phyloP scores from a whole-genome alignment of 2,113 vertebrate species.

The Cebus imitator region DNA sequence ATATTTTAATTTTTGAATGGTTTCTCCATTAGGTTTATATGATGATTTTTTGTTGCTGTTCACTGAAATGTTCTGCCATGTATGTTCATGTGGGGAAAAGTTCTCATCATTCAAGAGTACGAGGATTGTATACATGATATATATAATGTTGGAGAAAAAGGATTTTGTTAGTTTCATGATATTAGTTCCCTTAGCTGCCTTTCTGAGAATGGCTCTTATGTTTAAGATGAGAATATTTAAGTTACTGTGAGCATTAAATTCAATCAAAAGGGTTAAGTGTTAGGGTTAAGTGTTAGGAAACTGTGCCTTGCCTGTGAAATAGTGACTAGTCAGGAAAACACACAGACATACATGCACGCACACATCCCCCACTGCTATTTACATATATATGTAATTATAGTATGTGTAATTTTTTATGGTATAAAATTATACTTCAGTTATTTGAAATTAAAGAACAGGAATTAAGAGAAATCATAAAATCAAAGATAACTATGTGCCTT shows the following conservation, averaged over 20 bases:
- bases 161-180: background rate
- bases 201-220: background rate
- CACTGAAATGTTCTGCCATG: background rate
- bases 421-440: background rate
- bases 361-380: background rate
- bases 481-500: background rate
- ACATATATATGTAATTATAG: background rate
- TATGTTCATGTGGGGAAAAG: background rate
- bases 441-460: conserved; percentile 22
- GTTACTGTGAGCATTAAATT: background rate
- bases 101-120: background rate
- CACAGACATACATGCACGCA: background rate
- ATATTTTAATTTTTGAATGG: background rate
- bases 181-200: background rate
- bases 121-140: background rate
- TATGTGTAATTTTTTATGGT: background rate
- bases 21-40: background rate
- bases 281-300: background rate
- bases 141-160: background rate
- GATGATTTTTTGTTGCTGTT: background rate
- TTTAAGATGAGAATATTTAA: background rate
- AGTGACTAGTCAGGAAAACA: background rate
- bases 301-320: background rate
- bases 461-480: background rate
- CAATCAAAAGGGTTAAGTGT: background rate